Percentiles rank a stretch among this genome's conserved stretches.
Evolutionary conservation across 2,113 vertebrate species (phyloP).

Genomic region (Alligator mississippiensis): DNA sequence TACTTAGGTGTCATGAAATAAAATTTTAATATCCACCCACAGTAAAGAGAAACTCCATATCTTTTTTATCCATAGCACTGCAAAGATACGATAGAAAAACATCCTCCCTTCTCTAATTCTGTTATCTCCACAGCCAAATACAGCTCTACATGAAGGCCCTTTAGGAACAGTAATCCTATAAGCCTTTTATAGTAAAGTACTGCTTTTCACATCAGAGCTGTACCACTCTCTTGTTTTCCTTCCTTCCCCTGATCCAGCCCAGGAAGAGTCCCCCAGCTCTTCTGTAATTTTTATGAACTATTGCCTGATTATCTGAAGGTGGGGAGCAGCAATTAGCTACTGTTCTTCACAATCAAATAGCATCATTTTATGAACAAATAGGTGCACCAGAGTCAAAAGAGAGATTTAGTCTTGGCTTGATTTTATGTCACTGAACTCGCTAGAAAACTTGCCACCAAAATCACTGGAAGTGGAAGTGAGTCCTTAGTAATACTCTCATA

Average conservation of each 20-base stretch:
- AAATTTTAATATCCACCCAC: conserved; percentile 1
- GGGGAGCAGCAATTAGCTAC: not conserved
- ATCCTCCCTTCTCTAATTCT: not conserved
- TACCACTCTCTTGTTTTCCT: not conserved
- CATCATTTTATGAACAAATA: not conserved
- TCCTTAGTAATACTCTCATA: fast-evolving
- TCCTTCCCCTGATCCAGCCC: not conserved
- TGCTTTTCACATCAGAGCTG: conserved; percentile 1
- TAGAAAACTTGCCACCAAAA: not conserved
- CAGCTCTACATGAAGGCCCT: not conserved
- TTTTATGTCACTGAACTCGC: not conserved
- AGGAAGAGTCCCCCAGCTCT: not conserved
- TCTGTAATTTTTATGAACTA: not conserved
- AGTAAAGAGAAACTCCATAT: not conserved
- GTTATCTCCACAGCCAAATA: conserved; percentile 33
- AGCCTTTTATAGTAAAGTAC: not conserved
- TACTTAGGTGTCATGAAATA: not conserved
- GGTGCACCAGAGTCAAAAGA: not conserved
- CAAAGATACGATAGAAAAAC: not conserved
- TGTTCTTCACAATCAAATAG: not conserved
- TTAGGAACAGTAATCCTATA: conserved; percentile 4
- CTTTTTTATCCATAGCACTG: not conserved
- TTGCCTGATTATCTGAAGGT: not conserved
- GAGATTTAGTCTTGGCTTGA: not conserved
- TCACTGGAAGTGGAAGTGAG: not conserved